Conservation (phyloP, 1,140 invertebrate genomes). For the Drosophila watanabei region DNA sequence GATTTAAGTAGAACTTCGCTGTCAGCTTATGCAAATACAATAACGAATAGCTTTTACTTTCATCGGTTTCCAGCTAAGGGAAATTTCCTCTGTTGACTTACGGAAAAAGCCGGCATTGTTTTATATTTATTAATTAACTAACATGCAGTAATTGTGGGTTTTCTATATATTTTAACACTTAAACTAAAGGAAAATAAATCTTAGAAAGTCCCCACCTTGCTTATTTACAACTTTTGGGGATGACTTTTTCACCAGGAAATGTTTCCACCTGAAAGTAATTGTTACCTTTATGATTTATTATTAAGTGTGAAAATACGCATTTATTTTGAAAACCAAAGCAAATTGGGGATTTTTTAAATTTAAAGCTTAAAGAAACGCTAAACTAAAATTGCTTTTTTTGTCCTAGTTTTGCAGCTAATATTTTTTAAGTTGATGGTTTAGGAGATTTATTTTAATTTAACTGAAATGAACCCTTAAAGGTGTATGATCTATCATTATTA, state of each 20-base stretch:
- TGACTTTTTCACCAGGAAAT: conserved; percentile 12
- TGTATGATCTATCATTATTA: neutral
- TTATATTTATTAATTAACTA: conserved; percentile 5
- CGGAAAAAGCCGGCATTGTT: conserved; percentile 6
- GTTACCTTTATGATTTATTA: conserved; percentile 1
- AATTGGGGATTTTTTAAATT: neutral
- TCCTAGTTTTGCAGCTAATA: neutral
- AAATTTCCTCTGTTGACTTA: conserved; percentile 14
- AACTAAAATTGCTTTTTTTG: neutral
- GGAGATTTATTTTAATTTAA: neutral
- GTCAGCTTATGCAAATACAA: neutral
- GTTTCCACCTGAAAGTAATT: conserved; percentile 11
- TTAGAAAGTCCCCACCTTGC: neutral
- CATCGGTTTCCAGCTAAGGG: neutral
- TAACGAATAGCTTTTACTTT: neutral
- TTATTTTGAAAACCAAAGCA: neutral
- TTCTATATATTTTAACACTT: neutral
- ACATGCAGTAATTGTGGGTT: neutral
- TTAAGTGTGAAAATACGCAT: conserved; percentile 2
- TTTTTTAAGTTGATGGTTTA: neutral
- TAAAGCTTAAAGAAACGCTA: neutral
- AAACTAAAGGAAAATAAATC: neutral
- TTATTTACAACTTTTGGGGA: conserved; percentile 14
- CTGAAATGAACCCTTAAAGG: too few species aligned
- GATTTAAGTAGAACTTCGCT: neutral